Conservation (phyloP, 2,113 vertebrate species). For the Xenopus laevis region DNA sequence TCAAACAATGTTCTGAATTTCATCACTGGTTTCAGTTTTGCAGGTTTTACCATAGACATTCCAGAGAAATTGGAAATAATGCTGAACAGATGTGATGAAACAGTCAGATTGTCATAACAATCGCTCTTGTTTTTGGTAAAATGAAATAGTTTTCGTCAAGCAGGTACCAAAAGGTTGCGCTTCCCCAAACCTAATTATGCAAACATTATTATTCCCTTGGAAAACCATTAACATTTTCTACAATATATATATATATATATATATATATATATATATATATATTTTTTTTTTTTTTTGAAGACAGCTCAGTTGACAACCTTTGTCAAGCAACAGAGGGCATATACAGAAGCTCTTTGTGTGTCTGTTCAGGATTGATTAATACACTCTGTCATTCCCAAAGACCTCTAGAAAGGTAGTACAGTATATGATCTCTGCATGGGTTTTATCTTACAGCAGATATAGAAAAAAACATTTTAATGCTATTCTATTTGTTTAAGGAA, state of each 20-base stretch:
- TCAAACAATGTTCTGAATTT: too few species aligned
- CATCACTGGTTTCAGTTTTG: too few species aligned
- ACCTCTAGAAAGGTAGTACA: constrained; percentile 51
- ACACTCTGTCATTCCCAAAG: constrained; percentile 42
- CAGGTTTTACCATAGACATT: too few species aligned
- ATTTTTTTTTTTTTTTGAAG: too few species aligned
- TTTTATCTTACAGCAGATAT: constrained; percentile 47
- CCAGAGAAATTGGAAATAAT: too few species aligned
- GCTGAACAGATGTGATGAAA: too few species aligned
- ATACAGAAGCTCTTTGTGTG: constrained; percentile 59
- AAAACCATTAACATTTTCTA: constrained; percentile 14
- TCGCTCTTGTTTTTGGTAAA: too few species aligned
- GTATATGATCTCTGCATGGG: constrained; percentile 50
- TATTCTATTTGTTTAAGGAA: constrained; percentile 18
- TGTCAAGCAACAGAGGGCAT: constrained; percentile 30
- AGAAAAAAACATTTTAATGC: constrained; percentile 37
- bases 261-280: too few species aligned
- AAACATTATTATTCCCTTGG: constrained; percentile 16
- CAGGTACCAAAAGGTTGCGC: background rate
- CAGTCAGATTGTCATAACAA: too few species aligned
- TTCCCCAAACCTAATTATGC: constrained; percentile 19
- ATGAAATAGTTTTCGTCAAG: too few species aligned
- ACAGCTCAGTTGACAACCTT: constrained; percentile 53
- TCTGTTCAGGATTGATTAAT: constrained; percentile 44
- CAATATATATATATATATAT: constrained; percentile 1